phyloP scores from a whole-genome alignment of 23 tunicate species.

The Styela plicata region DNA sequence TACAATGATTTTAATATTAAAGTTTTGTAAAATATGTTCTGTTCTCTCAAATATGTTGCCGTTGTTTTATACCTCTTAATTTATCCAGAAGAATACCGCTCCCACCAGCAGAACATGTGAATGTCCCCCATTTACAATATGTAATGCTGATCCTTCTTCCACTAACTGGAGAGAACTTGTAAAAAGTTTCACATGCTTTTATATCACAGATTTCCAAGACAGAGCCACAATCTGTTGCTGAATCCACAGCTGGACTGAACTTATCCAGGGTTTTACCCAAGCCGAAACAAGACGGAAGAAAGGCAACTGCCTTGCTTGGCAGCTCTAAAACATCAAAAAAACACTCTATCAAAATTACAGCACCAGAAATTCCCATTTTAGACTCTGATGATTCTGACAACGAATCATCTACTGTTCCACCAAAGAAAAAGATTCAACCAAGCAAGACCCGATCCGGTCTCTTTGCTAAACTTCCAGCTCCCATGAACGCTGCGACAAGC shows the following conservation, averaged over 20 bases:
- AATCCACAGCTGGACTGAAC: background rate
- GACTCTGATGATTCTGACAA: slow-evolving; percentile 35
- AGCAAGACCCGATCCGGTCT: slow-evolving; percentile 42
- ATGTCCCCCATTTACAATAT: no score
- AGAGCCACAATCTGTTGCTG: background rate
- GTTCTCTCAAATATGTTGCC: no score
- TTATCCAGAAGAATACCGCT: no score
- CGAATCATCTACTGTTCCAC: background rate
- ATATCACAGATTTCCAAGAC: background rate
- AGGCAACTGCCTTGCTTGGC: background rate
- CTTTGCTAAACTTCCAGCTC: slow-evolving; percentile 91
- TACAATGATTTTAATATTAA: no score
- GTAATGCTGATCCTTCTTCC: no score
- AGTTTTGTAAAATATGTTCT: no score
- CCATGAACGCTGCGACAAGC: slow-evolving; percentile 50
- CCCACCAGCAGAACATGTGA: no score
- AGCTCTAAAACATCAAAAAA: slow-evolving; percentile 3
- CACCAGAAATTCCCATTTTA: slow-evolving; percentile 23
- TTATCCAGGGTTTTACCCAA: background rate
- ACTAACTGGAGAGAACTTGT: no score
- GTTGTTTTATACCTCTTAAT: no score
- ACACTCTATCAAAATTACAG: background rate
- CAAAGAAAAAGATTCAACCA: background rate
- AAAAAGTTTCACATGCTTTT: background rate
- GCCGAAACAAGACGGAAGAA: background rate